phyloP scores from a whole-genome alignment of 2,888 invertebrate genomes.

The Pteria penguin region DNA sequence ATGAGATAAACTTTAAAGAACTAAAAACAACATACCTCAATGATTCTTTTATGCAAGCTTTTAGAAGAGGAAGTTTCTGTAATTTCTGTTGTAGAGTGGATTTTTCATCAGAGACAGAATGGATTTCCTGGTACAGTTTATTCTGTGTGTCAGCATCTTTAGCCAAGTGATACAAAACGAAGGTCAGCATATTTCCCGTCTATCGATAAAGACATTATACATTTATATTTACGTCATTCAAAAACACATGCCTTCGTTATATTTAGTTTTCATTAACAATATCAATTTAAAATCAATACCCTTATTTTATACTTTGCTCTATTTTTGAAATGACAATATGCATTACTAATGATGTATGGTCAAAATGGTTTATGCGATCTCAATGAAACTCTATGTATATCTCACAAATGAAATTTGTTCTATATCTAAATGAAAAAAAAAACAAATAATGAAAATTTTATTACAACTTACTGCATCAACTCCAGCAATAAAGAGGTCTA shows the following conservation, averaged over 20 bases:
- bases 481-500: slow-evolving; percentile 16
- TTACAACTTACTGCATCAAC: slow-evolving; percentile 12
- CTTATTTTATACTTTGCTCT: no score
- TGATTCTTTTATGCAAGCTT: slow-evolving; percentile 31
- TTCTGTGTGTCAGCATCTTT: slow-evolving; percentile 10
- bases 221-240: not conserved
- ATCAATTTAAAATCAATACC: no score
- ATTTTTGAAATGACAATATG: no score
- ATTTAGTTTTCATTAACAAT: no score
- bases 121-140: slow-evolving; percentile 8
- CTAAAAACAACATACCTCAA: no score
- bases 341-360: no score
- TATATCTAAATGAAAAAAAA: not conserved
- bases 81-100: not conserved
- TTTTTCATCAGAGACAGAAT: no score
- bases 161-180: slow-evolving; percentile 24
- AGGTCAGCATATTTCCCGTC: slow-evolving; percentile 22
- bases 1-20: no score
- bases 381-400: no score
- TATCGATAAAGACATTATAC: not conserved
- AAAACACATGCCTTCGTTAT: no score
- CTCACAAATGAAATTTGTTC: no score
- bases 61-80: slow-evolving; percentile 8
- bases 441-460: not conserved
- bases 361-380: no score